A percentile compares a stretch with the other conserved stretches of the same genome.
Evolutionary conservation across 2,888 invertebrate genomes (phyloP).

Genomic region (Callyntrura guangdongensis): DNA sequence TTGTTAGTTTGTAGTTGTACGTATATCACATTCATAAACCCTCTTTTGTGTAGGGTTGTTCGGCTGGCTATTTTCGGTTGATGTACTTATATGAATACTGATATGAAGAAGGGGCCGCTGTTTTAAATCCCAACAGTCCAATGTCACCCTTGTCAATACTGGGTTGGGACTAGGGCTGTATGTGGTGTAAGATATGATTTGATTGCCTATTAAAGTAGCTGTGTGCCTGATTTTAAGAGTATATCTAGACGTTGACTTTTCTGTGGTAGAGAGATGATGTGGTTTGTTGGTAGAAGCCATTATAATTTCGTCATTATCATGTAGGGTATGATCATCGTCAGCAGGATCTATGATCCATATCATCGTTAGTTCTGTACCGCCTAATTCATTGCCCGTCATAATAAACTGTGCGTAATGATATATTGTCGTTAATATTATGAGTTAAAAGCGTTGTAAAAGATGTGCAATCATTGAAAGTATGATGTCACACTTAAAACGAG

Average conservation of each 20-base stretch:
- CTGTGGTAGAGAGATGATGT: neutral
- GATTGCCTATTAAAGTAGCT: neutral
- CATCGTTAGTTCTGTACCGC: neutral
- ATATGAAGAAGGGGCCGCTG: slow-evolving; percentile 33
- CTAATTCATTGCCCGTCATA: slow-evolving; percentile 2
- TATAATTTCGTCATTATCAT: neutral
- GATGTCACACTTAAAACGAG: neutral
- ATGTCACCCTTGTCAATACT: slow-evolving; percentile 59
- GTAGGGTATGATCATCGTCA: neutral
- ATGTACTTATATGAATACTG: neutral
- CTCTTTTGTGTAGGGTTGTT: slow-evolving; percentile 1
- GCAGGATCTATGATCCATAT: neutral
- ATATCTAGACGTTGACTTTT: too few species aligned
- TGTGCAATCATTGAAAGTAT: neutral
- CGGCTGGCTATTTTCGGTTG: slow-evolving; percentile 6
- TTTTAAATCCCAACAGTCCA: slow-evolving; percentile 7
- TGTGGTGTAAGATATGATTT: neutral
- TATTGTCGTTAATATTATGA: neutral
- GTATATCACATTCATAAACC: slow-evolving; percentile 11
- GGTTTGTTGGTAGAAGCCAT: neutral
- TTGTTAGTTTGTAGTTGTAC: slow-evolving; percentile 1
- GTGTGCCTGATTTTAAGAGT: slow-evolving; percentile 1
- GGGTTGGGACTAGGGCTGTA: neutral
- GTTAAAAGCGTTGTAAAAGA: neutral
- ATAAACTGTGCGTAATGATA: neutral